A percentile compares a stretch with the other conserved stretches of the same genome.
phyloP scores from a whole-genome alignment of 92 coral and sea anemone species.

The Plumapathes pennacea region DNA sequence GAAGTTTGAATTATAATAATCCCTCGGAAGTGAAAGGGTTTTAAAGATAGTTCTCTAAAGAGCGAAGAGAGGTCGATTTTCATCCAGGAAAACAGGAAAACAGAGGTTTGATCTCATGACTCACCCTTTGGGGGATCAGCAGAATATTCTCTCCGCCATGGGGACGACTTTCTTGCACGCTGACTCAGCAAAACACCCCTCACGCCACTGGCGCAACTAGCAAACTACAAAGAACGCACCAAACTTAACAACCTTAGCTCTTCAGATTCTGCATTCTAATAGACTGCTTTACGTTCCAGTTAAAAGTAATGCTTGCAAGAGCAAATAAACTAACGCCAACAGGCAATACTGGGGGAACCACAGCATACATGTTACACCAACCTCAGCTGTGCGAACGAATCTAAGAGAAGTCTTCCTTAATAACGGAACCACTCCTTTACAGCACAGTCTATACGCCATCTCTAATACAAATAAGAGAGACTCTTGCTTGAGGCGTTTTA shows the following conservation, averaged over 20 bases:
- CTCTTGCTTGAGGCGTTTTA: neutral
- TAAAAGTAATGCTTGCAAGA: too few relatives aligned
- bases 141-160: conserved; percentile 2
- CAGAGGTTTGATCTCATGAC: too few relatives aligned
- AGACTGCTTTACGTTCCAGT: too few relatives aligned
- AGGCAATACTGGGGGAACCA: neutral
- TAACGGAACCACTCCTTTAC: conserved; percentile 10
- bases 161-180: conserved; percentile 15
- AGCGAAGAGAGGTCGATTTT: too few relatives aligned
- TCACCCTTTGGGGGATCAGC: conserved; percentile 41
- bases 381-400: too few relatives aligned
- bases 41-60: too few relatives aligned
- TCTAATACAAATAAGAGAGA: neutral
- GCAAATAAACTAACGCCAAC: too few relatives aligned
- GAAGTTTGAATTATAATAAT: too few relatives aligned
- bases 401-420: conserved; percentile 9
- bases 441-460: conserved; percentile 47
- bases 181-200: conserved; percentile 17
- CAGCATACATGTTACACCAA: neutral
- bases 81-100: too few relatives aligned
- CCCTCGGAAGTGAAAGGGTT: too few relatives aligned
- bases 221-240: neutral
- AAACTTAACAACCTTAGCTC: neutral
- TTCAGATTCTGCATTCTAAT: too few relatives aligned
- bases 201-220: neutral